Evolutionary conservation across 2,797 vertebrate genomes (phyloP), one percentile per base, ranked within the genome.

Genomic region (Natrix natrix): DNA sequence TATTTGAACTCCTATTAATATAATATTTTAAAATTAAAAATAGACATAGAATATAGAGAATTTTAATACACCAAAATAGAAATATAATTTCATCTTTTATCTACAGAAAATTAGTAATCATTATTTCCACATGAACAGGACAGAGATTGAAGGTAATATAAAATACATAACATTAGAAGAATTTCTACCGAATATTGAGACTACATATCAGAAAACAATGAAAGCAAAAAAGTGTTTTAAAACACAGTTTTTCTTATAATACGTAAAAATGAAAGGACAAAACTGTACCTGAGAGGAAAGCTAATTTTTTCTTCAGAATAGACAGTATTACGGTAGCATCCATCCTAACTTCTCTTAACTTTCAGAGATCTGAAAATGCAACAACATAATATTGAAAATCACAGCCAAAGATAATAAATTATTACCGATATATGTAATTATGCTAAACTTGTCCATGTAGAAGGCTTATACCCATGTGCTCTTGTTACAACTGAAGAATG

Each of bases 281-380:
- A 96, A 96, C 56, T 17, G 0, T 98, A 99, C 99, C 99, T 98
- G 99, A 99, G 95, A 99, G 98, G 96, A 99, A 99, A 90, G 99
- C 99, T 96, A 99, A 97, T 94, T 99, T 99, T 97, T 99, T 99
- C 98, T 99, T 99, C 96, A 99, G 97, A 95, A 99, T 97, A 20
- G 99, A 98, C 96, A 99, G 95, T 96, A 99, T 99, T 97, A 95
- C 97, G 89, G 98, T 98, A 5, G 99, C 99, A 96, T 99, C 99
- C 99, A 99, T 99, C 94, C 89, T 98, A 93, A 89, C 69, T 96
- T 93, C 93, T 93, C 89, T 37, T 93, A 95, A 92, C 56, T 95
- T 95, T 90, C 61, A 56, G 93, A 95, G 92, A 93, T 96, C 98
- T 98, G 97, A 95, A 98, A 83, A 98, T n/a, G 97, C 1, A 97